Conservation (phyloP, 2,113 vertebrate genomes). For the Megaptera novaeangliae region DNA sequence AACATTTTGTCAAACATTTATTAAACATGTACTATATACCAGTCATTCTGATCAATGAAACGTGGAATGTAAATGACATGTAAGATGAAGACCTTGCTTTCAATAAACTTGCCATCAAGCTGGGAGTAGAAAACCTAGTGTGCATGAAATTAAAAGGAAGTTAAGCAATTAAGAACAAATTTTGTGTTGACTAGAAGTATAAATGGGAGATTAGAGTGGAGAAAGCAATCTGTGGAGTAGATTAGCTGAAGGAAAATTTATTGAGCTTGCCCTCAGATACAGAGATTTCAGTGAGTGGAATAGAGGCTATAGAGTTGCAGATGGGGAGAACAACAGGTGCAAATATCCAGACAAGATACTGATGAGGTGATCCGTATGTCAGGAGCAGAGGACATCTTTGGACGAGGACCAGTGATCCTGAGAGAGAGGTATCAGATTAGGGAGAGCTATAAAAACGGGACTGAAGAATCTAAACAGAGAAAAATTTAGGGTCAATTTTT, state of each 20-base stretch:
- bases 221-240: neutral
- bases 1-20: neutral
- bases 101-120: conserved; percentile 14
- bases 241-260: neutral
- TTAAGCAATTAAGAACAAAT: conserved; percentile 42
- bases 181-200: conserved; percentile 23
- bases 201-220: neutral
- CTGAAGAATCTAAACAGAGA: neutral
- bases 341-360: neutral
- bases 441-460: neutral
- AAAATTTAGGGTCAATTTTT: neutral
- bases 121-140: conserved; percentile 25
- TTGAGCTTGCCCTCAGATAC: neutral
- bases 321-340: neutral
- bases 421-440: neutral
- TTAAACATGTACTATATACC: neutral
- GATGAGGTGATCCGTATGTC: neutral
- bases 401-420: neutral
- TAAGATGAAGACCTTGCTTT: conserved; percentile 9
- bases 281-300: neutral
- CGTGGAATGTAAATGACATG: neutral
- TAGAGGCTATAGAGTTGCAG: neutral
- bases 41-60: conserved; percentile 4
- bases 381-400: neutral
- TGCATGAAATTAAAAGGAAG: conserved; percentile 54